These are phyloP conservation scores for Glossosoma conforme DNA, from an alignment of 1,140 invertebrate species.

Conservation along the genomic window DNA sequence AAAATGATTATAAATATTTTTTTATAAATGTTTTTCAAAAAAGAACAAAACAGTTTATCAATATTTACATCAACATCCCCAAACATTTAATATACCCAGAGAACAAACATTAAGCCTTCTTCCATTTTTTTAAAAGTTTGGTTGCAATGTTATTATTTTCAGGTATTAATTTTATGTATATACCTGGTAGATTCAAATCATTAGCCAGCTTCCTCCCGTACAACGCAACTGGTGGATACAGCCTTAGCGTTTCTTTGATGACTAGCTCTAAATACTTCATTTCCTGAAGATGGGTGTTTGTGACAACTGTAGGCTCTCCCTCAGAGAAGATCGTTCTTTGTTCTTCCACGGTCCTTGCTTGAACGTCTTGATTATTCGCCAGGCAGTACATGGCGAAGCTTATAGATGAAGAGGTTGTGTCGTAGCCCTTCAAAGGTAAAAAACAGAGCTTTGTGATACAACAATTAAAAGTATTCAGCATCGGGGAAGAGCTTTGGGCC, in stretches of 20 bases:
- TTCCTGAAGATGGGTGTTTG: slow-evolving; percentile 49
- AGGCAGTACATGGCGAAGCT: slow-evolving; percentile 44
- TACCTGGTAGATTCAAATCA: slow-evolving; percentile 39
- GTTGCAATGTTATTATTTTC: too few species aligned
- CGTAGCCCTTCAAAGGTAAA: slow-evolving; percentile 64
- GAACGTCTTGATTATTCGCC: slow-evolving; percentile 42
- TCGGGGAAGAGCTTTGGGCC: too few species aligned
- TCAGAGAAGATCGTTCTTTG: slow-evolving; percentile 41
- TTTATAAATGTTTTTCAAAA: too few species aligned
- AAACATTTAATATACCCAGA: too few species aligned
- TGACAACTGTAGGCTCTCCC: slow-evolving; percentile 39
- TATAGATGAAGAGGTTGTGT: slow-evolving; percentile 59
- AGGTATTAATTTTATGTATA: too few species aligned
- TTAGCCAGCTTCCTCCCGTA: slow-evolving; percentile 52
- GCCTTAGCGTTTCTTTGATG: slow-evolving; percentile 57
- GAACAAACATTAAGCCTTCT: too few species aligned
- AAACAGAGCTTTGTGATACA: too few species aligned
- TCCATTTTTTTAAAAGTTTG: too few species aligned
- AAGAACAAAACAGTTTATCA: too few species aligned
- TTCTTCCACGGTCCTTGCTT: slow-evolving; percentile 41
- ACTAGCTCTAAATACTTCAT: slow-evolving; percentile 59
- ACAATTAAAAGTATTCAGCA: too few species aligned
- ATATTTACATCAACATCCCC: too few species aligned
- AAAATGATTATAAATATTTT: too few species aligned
- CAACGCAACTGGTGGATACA: slow-evolving; percentile 62